A percentile compares a stretch with the other conserved stretches of the same genome.
Evolutionary conservation across 2,888 invertebrate genomes (phyloP).

Genomic region (Abrostola tripartita): DNA sequence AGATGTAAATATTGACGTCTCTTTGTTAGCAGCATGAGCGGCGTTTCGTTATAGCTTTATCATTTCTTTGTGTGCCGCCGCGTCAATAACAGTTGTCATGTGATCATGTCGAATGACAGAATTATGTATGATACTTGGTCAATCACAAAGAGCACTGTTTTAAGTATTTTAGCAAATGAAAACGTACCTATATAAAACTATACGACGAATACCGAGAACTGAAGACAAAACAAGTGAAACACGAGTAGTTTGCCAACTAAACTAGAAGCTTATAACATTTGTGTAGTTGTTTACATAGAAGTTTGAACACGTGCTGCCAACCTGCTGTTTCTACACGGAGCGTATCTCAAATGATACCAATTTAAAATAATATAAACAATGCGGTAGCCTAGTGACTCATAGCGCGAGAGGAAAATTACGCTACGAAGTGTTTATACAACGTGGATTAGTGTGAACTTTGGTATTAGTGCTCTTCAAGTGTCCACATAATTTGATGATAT

Average conservation of each 20-base stretch:
- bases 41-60: constrained; percentile 56
- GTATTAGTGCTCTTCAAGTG: constrained; percentile 9
- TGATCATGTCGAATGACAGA: constrained; percentile 14
- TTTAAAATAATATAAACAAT: constrained; percentile 55
- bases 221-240: constrained; percentile 34
- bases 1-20: constrained; percentile 44
- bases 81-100: constrained; percentile 46
- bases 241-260: constrained; percentile 25
- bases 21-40: constrained; percentile 54
- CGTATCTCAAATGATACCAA: constrained; percentile 44
- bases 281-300: constrained; percentile 41
- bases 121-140: constrained; percentile 25
- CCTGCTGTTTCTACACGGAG: constrained; percentile 33
- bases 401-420: constrained; percentile 59
- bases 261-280: constrained; percentile 24
- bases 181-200: not conserved
- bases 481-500: not conserved
- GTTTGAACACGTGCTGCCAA: constrained; percentile 45
- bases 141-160: constrained; percentile 20
- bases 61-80: constrained; percentile 56
- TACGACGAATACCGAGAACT: constrained; percentile 19
- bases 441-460: constrained; percentile 29
- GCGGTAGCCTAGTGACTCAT: constrained; percentile 46
- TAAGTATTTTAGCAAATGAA: constrained; percentile 3
- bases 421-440: constrained; percentile 54